Evolutionary conservation across 1,140 invertebrate species (phyloP), one percentile per base, ranked within the genome.

Genomic region (Mactra quadrangularis): DNA sequence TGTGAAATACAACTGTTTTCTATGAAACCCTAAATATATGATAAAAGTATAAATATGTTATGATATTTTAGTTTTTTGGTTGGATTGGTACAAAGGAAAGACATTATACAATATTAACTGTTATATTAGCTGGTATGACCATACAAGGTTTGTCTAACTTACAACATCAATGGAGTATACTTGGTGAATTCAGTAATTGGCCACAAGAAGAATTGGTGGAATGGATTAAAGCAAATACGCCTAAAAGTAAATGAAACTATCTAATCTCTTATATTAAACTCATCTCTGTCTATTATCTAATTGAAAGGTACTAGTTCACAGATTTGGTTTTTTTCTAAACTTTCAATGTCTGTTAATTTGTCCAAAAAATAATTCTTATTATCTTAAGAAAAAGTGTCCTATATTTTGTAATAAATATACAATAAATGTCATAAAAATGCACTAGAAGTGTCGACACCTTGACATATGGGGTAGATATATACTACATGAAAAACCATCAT

Each of bases 121-220:
- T 92, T 19, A 59, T 95, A 4, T 68, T 94, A 25, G 93, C 92
- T 47, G 89, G 90, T 29, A 94, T 95, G 94, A 91, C 89, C 81
- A 85, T 92, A 27, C 87, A 92, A 78, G 94, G 94, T 7, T 57
- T 93, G 9, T 83, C 83, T 17, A 95, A 95, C 87, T 84, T 95
- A 3, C 88, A 87, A 41, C 89, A 93, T 29, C 94, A 95, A 87
- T 88, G 92, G 89, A 88, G 87, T 29, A 94, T 94, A 47, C 82
- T 93, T 57, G 94, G 94, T 89, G 93, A 94, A 83, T 92, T 90
- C 87, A 91, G 89, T 55, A 92, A 92, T 79, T 79, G 83, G 22
- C 90, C 89, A 89, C 94, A 96, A 84, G 96, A 97, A 92, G 94
- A 96, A 86, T 90, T 97, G 38, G 94, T 97, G 31, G 93, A 95